Base-by-base conservation (phyloP, 2,888 invertebrate genomes). In the Drosophila setosimentum region DNA sequence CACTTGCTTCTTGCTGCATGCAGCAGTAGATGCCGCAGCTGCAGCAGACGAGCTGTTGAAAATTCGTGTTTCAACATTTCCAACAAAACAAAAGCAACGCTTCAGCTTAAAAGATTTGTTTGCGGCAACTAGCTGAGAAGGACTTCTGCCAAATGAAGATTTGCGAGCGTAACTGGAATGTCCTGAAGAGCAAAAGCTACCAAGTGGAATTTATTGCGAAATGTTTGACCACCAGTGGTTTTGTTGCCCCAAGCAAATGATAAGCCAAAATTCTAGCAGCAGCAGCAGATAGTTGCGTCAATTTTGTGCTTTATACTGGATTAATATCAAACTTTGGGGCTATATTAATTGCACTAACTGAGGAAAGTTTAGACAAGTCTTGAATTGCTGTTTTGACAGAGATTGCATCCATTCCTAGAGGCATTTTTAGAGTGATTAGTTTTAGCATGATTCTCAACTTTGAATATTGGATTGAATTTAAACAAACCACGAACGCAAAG, bases 31-130 rank as follows among this genome's bases (percentile, higher is more conserved):
- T n/a, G 32, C 13, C 3, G 35, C 53, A 16, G 24, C 10, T 18
- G 71, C 68, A 72, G 53, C 62, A 53, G 68, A 68, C 27, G 42
- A 64, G 54, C 75, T 83, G 76, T 69, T 68, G 63, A 66, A 71
- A 66, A 66, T 73, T 73, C 67, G 58, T 68, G 68, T 35, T 57
- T 53, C 35, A 32, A 58, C 51, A 66, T 49, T 42, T 59, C 32
- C 49, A 51, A 21, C 24, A 37, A 32, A 67, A 50, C 55, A 42
- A 29, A 21, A 32, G n/a, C n/a, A 58, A 40, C 42, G 72, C 45
- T 62, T 16, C 45, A 57, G 76, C 66, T 76, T 66, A 64, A 60
- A 50, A 40, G 75, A 76, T 67, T 76, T 76, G 49, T 42, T 30
- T 51, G 30, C 2, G 53, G 35, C 21, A 45, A 16, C 45, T 4